Base-by-base conservation (phyloP, 2,113 vertebrate species). In the Lanius collurio region DNA sequence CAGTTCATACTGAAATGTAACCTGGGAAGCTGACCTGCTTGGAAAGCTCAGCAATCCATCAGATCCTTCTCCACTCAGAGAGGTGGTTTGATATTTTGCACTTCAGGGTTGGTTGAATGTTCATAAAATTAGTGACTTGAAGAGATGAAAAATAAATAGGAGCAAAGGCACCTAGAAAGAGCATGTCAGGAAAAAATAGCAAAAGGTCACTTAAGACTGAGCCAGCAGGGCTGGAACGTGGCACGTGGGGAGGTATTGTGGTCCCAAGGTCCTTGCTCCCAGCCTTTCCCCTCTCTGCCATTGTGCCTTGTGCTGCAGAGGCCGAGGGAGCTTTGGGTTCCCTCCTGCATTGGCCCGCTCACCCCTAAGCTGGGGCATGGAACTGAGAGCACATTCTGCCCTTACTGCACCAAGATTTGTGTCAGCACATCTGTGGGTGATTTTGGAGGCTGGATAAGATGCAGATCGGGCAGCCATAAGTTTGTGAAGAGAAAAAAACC, bases 361-460 rank as follows among this genome's bases (percentile, higher is more conserved):
- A 15, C 1, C 4, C 2, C 0, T 22, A 0, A 20, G 75, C 33
- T 28, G 19, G 46, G 13, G 14, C n/a, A 1, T 5, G 31, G 80
- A 31, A 13, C 35, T 11, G 22, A 19, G 35, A 76, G 39, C 27
- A 18, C 15, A 0, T 26, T 47, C 31, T 73, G 35, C n/a, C 28
- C 39, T 23, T 31, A 0, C 47, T 42, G 67, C 53, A 7, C 7
- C 60, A 62, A 19, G 28, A 12, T 71, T 35, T 42, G 4, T 17
- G 4, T 23, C 57, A 16, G 26, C 7, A 0, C 11, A 1, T 44
- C 56, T 65, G 14, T 8, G 62, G 28, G 6, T 46, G 37, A n/a
- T 63, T 69, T 37, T 35, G 33, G 41, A 73, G 63, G 44, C 49
- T 37, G 74, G 21, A 1, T 21, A 9, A 64, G 53, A 17, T 52